phyloP scores from a whole-genome alignment of 1,140 invertebrate species.

The Musca domestica region DNA sequence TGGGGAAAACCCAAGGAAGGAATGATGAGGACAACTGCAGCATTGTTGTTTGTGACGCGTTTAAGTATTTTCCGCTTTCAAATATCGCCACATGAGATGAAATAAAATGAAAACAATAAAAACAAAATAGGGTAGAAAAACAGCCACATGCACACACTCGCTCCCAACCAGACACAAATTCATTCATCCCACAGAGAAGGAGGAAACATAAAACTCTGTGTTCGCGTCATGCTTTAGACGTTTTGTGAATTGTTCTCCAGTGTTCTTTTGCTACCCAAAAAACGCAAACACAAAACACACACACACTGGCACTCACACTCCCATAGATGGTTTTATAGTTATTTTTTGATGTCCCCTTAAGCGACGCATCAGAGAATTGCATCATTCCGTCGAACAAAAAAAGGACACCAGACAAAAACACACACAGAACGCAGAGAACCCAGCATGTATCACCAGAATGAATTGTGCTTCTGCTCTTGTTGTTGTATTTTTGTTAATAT shows the following conservation, averaged over 20 bases:
- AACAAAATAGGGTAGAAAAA: background rate
- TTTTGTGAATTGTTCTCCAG: constrained; percentile 12
- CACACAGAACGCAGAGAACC: background rate
- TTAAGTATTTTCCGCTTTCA: constrained; percentile 15
- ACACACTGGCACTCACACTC: background rate
- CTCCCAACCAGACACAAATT: background rate
- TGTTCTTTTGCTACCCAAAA: no score
- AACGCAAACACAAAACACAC: background rate
- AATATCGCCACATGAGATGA: constrained; percentile 14
- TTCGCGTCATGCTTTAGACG: constrained; percentile 5
- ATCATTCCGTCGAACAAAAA: constrained; percentile 15
- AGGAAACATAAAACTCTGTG: constrained; percentile 3
- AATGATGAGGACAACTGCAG: background rate
- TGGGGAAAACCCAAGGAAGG: background rate
- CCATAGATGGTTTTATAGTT: background rate
- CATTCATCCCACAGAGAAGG: background rate
- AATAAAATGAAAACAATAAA: constrained; percentile 5
- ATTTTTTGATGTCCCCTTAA: constrained; percentile 15
- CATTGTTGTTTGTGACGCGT: constrained; percentile 6
- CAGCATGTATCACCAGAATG: no score
- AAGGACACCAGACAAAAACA: background rate
- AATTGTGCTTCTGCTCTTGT: no score
- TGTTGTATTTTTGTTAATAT: no score
- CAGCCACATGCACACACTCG: background rate
- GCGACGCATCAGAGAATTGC: constrained; percentile 36